These are phyloP conservation scores for Diaphora mendica DNA, from an alignment of 2,888 invertebrate genomes.

Conservation along the genomic window DNA sequence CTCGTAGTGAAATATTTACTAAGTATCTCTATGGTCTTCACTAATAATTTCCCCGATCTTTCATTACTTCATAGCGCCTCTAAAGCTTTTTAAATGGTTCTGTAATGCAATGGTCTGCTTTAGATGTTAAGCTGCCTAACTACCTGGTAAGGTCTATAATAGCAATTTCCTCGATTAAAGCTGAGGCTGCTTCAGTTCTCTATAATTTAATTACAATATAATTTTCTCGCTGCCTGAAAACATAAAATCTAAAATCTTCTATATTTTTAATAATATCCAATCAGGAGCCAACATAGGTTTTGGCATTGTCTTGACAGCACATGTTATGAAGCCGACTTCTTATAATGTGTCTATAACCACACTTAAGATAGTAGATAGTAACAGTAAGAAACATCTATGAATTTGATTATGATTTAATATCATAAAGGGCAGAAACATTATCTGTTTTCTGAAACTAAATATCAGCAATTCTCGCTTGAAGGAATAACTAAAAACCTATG, in stretches of 20 bases:
- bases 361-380: constrained; percentile 7
- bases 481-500: neutral
- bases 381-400: neutral
- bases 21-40: constrained; percentile 49
- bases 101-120: constrained; percentile 24
- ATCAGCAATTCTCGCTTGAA: neutral
- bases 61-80: constrained; percentile 30
- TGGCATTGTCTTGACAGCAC: constrained; percentile 41
- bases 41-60: constrained; percentile 36
- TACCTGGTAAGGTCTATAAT: constrained; percentile 11
- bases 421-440: no score
- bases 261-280: neutral
- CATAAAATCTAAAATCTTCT: neutral
- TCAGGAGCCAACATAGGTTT: neutral
- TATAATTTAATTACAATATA: neutral
- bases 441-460: no score
- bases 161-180: constrained; percentile 11
- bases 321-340: constrained; percentile 42
- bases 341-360: constrained; percentile 3
- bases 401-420: neutral
- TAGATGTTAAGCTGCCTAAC: constrained; percentile 14
- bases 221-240: neutral
- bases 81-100: constrained; percentile 23
- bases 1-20: constrained; percentile 36
- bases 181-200: neutral